A percentile compares a stretch with the other conserved stretches of the same genome.
Conservation (phyloP, 2,113 vertebrate species). For the Australoheros scitulus region DNA sequence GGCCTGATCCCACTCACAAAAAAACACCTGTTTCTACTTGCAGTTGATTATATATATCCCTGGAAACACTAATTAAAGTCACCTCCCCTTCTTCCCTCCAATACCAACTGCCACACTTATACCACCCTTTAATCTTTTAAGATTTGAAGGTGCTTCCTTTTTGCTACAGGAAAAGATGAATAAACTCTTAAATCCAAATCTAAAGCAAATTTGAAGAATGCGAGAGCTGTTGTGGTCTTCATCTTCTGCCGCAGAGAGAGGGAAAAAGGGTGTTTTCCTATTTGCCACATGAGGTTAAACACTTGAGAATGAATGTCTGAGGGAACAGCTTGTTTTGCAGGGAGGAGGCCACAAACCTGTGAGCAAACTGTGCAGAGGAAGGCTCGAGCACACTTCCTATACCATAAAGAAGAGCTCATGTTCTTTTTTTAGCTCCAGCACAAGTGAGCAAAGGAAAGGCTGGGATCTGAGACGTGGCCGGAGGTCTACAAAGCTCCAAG, state of each 20-base stretch:
- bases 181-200: not conserved
- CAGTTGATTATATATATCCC: no score
- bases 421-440: not conserved
- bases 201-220: not conserved
- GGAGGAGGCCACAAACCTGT: slow-evolving; percentile 43
- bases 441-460: not conserved
- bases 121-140: not conserved
- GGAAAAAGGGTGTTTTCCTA: slow-evolving; percentile 38
- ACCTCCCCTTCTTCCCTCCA: no score
- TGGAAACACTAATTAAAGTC: no score
- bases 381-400: not conserved
- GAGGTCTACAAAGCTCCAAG: not conserved
- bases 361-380: slow-evolving; percentile 21
- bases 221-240: not conserved
- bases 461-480: not conserved
- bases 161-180: not conserved
- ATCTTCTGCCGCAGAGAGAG: not conserved
- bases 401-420: not conserved
- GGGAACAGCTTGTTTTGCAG: slow-evolving; percentile 36
- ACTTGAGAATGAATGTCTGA: slow-evolving; percentile 20
- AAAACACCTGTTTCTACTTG: no score
- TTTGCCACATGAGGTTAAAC: slow-evolving; percentile 48
- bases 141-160: not conserved
- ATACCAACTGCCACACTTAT: no score
- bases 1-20: no score